Evolutionary conservation across 2,888 invertebrate species (phyloP).

Genomic region (Hypsopygia costalis): DNA sequence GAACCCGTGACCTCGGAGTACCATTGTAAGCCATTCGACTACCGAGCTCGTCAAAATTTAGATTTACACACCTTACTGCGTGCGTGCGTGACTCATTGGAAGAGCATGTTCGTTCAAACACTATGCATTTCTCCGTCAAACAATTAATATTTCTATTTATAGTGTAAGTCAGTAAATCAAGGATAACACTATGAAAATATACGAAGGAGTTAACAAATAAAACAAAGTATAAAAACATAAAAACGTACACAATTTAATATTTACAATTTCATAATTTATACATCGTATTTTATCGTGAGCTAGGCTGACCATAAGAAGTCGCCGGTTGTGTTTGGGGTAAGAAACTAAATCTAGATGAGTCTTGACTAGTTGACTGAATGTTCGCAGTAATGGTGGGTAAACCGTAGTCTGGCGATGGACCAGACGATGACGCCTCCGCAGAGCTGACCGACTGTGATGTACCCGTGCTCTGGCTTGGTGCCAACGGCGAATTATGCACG

Average conservation of each 20-base stretch:
- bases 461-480: constrained; percentile 18
- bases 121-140: too few species aligned
- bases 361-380: constrained; percentile 27
- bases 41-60: too few species aligned
- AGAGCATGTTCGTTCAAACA: too few species aligned
- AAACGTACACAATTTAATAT: constrained; percentile 13
- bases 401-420: constrained; percentile 39
- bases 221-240: neutral
- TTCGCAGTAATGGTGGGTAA: constrained; percentile 35
- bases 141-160: too few species aligned
- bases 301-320: constrained; percentile 54
- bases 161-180: too few species aligned
- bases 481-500: constrained; percentile 51
- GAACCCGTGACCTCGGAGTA: too few species aligned
- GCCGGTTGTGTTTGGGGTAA: constrained; percentile 56
- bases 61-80: too few species aligned
- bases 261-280: constrained; percentile 20
- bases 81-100: too few species aligned
- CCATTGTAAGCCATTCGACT: too few species aligned
- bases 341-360: constrained; percentile 40
- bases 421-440: constrained; percentile 25
- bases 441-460: constrained; percentile 24
- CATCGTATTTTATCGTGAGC: constrained; percentile 30
- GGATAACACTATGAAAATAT: too few species aligned
- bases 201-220: constrained; percentile 8